Evolutionary conservation across 2,888 invertebrate genomes (phyloP), one percentile per base, ranked within the genome.

Genomic region (Drosophila multiciliata): DNA sequence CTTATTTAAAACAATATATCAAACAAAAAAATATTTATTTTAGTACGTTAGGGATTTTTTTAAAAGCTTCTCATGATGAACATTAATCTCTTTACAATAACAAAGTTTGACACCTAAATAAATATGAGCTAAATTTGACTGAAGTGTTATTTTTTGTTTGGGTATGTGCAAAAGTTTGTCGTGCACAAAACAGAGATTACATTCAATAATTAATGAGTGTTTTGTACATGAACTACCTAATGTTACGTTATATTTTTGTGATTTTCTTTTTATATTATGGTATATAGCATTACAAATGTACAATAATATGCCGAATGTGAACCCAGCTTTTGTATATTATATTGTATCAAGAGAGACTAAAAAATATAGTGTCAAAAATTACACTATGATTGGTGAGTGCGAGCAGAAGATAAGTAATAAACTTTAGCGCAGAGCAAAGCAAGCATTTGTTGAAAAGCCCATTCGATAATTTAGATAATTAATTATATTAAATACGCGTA

Each of bases 191-290:
- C 1, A 32, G 12, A 26, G 15, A 9, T 4, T 26, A 42, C 33
- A 26, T 26, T 15, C 33, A 20, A 33, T 38, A 63, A 42, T 12
- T 40, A 40, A 6, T n/a, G 38, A 15, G 20, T 32, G 12, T 33
- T n/a, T 65, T 26, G 6, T 29, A 29, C 55, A 50, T 67, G 17
- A 73, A 48, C 71, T 73, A 73, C 55, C 67, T 63, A 66, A 55
- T 29, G 23, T 33, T 62, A 62, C 50, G 26, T 57, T 45, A 35
- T 42, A 23, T 40, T 42, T 42, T 12, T 42, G 20, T 36, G 11
- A 5, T 29, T 29, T 29, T 26, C 26, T 48, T n/a, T 40, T 40
- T n/a, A 8, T 17, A 17, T 45, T 38, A 38, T 20, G 20, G 20
- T 26, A 15, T 55, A 20, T 50, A 40, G 20, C n/a, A 26, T 49